Evolutionary conservation across 2,797 vertebrate species (phyloP).

Genomic region (Novumbra hubbsi): DNA sequence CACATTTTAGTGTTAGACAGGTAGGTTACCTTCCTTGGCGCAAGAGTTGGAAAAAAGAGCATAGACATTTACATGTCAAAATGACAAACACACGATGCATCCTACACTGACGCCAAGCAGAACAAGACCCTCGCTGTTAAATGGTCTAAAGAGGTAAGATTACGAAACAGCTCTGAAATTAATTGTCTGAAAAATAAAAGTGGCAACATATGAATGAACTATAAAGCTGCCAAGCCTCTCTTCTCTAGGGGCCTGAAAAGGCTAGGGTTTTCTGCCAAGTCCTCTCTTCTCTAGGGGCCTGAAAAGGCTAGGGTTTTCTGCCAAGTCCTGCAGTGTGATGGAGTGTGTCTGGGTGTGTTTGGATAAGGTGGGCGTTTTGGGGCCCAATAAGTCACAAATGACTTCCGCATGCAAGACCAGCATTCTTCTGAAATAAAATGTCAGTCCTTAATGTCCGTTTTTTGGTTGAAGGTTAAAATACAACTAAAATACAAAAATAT

Average conservation of each 20-base stretch:
- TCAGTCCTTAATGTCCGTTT: not conserved
- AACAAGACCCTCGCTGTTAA: not conserved
- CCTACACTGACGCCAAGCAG: no score
- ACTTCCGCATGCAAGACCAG: not conserved
- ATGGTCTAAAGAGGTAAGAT: constrained; percentile 5
- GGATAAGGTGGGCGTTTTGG: not conserved
- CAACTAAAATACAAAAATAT: no score
- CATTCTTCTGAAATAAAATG: not conserved
- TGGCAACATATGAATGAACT: constrained; percentile 1
- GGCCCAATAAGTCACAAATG: constrained; percentile 8
- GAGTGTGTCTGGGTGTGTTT: not conserved
- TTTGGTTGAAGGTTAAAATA: no score
- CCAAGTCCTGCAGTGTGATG: not conserved
- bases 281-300: not conserved
- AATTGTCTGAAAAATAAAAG: constrained; percentile 24
- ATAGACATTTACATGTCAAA: no score
- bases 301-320: constrained; percentile 2
- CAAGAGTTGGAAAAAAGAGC: no score
- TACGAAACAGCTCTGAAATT: constrained; percentile 16
- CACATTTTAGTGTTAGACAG: no score
- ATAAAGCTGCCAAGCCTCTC: constrained; percentile 5
- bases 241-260: not conserved
- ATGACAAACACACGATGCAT: no score
- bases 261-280: constrained; percentile 11
- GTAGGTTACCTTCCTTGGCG: no score